These are phyloP conservation scores for Murina feae DNA, from an alignment of 2,113 vertebrate genomes.

Conservation along the genomic window DNA sequence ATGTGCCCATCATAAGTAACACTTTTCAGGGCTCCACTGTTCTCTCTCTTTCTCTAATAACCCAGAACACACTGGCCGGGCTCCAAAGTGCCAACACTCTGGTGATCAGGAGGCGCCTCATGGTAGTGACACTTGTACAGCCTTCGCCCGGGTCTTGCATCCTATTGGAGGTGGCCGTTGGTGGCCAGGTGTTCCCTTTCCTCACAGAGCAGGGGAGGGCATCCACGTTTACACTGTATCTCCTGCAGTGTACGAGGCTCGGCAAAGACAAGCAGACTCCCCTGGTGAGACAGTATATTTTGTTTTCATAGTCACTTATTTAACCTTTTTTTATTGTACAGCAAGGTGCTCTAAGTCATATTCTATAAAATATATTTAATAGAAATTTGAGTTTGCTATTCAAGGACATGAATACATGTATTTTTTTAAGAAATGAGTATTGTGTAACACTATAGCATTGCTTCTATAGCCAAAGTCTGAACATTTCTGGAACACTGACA, in stretches of 20 bases:
- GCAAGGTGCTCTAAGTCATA: constrained; percentile 86
- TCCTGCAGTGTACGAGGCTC: constrained; percentile 55
- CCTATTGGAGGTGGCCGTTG: constrained; percentile 22
- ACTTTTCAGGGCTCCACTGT: constrained; percentile 57
- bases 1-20: constrained; percentile 39
- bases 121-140: constrained; percentile 7
- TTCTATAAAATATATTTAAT: constrained; percentile 87
- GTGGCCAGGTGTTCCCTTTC: constrained; percentile 12
- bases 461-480: constrained; percentile 86
- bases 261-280: constrained; percentile 69
- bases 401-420: constrained; percentile 84
- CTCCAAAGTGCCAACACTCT: not conserved
- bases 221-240: constrained; percentile 64
- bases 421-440: constrained; percentile 89
- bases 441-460: constrained; percentile 85
- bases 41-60: constrained; percentile 45
- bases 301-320: constrained; percentile 84
- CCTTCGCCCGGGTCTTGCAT: constrained; percentile 53
- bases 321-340: constrained; percentile 84
- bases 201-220: constrained; percentile 53
- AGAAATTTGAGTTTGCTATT: constrained; percentile 85
- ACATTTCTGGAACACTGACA: constrained; percentile 80
- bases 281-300: constrained; percentile 67
- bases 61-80: not conserved
- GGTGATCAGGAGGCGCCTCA: not conserved